Base-by-base conservation (phyloP, 2,113 vertebrate genomes). In the Nothoprocta pentlandii region DNA sequence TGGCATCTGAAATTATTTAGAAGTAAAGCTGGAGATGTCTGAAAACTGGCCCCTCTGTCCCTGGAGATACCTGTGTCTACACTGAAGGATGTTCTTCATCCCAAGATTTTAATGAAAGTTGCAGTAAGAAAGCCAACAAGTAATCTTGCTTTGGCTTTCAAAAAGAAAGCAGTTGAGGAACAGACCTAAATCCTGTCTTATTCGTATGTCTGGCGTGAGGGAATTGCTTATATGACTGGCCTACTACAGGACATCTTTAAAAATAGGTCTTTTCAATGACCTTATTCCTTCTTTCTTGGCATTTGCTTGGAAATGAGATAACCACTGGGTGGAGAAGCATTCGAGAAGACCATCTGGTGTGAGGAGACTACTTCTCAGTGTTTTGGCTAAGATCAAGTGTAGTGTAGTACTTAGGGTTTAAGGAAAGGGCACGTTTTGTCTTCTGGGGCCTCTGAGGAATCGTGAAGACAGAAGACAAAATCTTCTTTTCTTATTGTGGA, bases 21-120 rank as follows among this genome's bases (percentile, higher is more conserved):
- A 59, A 83, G 10, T 46, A 46, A 77, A 62, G 49, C 22, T 2
- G 0, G 5, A 26, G 75, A 7, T 54, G 66, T 12, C 81, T 91
- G 85, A 20, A 70, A 22, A 39, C 26, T 21, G n/a, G 28, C 62
- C 2, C 1, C 68, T 10, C 19, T 59, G 36, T 39, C 89, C 87
- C 78, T 80, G 84, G 75, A 93, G 70, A 46, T 87, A 15, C 63
- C 67, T n/a, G 54, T 70, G 20, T 94, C 81, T 66, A 30, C 49
- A 3, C 1, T 90, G 93, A 93, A 92, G 89, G 79, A 78, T 94
- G 64, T 87, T 80, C 89, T 74, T 82, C 42, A 39, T 83, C 71
- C 51, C 16, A 16, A 64, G 73, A n/a, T n/a, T 75, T 89, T 91
- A 90, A 64, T 85, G 79, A 68, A 78, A 68, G 71, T 26, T 74